phyloP scores from a whole-genome alignment of 2,113 vertebrate species.

The Fulica atra region DNA sequence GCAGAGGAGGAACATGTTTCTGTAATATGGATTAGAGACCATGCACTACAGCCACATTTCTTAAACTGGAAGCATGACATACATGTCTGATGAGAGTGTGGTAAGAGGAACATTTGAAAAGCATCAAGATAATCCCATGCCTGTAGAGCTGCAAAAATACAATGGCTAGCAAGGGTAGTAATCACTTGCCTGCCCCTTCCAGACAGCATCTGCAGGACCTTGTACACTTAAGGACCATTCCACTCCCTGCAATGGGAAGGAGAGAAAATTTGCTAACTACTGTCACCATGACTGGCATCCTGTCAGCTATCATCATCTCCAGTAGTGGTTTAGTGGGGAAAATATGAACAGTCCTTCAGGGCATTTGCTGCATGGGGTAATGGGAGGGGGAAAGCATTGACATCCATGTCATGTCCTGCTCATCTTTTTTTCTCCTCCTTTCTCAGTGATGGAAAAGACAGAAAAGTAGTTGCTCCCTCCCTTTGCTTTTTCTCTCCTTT shows the following conservation, averaged over 20 bases:
- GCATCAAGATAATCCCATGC: background rate
- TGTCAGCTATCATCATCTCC: background rate
- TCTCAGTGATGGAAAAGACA: background rate
- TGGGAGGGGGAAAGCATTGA: background rate
- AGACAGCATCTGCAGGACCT: background rate
- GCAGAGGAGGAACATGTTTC: background rate
- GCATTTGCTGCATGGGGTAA: background rate
- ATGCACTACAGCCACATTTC: background rate
- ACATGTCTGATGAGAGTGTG: background rate
- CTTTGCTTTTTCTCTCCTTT: background rate
- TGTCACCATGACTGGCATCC: background rate
- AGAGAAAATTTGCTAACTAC: background rate
- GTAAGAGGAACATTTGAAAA: background rate
- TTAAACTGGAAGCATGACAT: background rate
- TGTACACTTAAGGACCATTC: background rate
- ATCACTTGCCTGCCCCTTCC: background rate
- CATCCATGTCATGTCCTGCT: background rate
- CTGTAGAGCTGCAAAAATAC: background rate
- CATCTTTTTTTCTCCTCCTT: background rate
- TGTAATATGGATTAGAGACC: background rate
- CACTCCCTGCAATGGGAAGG: background rate
- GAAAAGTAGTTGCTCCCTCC: background rate
- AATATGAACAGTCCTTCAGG: background rate
- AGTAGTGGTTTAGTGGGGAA: background rate
- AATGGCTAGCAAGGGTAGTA: background rate